A percentile compares a stretch with the other conserved stretches of the same genome.
Evolutionary conservation across 37 sponge, comb jelly and placozoan genomes (phyloP).

Genomic region (Diacarnus erythraeanus): DNA sequence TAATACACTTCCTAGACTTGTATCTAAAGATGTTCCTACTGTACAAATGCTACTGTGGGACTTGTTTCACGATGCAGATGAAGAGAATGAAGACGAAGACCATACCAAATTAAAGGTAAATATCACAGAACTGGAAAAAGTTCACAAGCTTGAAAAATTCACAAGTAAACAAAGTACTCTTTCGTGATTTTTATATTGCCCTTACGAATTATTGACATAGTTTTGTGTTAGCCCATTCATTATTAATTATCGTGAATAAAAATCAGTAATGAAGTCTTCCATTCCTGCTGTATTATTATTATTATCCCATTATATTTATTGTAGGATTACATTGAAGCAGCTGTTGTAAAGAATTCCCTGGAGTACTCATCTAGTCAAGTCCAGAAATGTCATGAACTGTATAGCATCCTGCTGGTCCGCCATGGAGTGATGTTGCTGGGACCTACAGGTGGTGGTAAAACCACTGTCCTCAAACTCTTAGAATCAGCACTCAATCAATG

Average conservation of each 20-base stretch:
- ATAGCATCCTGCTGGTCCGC: conserved; percentile 59
- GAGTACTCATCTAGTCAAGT: conserved; percentile 32
- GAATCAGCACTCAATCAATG: conserved; percentile 51
- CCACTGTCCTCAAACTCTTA: conserved; percentile 49
- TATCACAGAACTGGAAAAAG: too few species aligned
- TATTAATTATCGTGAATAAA: background rate
- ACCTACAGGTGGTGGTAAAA: conserved; percentile 77
- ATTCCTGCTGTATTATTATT: background rate
- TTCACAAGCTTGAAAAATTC: too few species aligned
- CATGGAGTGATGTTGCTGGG: conserved; percentile 85
- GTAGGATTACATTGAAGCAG: conserved; percentile 17
- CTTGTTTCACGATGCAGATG: background rate
- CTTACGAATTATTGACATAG: too few species aligned
- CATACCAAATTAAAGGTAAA: background rate
- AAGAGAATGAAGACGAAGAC: background rate
- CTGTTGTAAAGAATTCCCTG: conserved; percentile 1
- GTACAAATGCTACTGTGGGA: conserved; percentile 12
- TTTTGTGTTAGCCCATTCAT: background rate
- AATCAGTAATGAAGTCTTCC: background rate
- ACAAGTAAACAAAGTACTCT: background rate
- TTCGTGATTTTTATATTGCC: too few species aligned
- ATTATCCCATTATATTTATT: background rate
- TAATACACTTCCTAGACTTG: conserved; percentile 3
- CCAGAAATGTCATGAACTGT: conserved; percentile 58
- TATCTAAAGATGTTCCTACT: conserved; percentile 13